Evolutionary conservation across 2,888 invertebrate genomes (phyloP).

Genomic region (Plagodis pulveraria): DNA sequence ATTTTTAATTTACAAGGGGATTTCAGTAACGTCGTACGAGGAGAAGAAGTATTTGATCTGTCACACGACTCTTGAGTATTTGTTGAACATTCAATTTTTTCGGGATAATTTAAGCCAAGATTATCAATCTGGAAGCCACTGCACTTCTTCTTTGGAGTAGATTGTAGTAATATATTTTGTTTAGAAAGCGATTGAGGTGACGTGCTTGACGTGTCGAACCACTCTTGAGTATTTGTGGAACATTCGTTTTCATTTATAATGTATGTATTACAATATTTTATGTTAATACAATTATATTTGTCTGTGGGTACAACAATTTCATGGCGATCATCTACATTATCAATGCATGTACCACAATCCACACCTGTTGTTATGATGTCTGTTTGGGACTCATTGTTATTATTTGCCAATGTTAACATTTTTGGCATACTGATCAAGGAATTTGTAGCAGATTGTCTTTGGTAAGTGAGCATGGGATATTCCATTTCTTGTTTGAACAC

Average conservation of each 20-base stretch:
- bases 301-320: not conserved
- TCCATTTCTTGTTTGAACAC: slow-evolving; percentile 25
- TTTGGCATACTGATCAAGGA: slow-evolving; percentile 54
- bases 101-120: slow-evolving; percentile 40
- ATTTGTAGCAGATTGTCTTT: slow-evolving; percentile 53
- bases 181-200: slow-evolving; percentile 4
- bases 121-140: slow-evolving; percentile 50
- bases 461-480: slow-evolving; percentile 34
- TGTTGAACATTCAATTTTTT: slow-evolving; percentile 16
- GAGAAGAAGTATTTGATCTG: not conserved
- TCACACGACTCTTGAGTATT: slow-evolving; percentile 4
- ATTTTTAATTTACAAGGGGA: slow-evolving; percentile 45
- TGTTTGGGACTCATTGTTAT: slow-evolving; percentile 50
- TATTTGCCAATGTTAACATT: slow-evolving; percentile 49
- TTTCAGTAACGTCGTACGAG: slow-evolving; percentile 46
- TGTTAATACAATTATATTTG: not conserved
- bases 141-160: slow-evolving; percentile 7
- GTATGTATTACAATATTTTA: slow-evolving; percentile 16
- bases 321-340: not conserved
- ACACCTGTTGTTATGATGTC: slow-evolving; percentile 38
- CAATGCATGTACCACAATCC: slow-evolving; percentile 52
- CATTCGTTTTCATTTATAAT: slow-evolving; percentile 30
- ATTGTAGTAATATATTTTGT: slow-evolving; percentile 16
- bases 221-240: slow-evolving; percentile 39
- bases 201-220: not conserved